phyloP scores from a whole-genome alignment of 1,140 invertebrate species.

The Ostrea edulis region DNA sequence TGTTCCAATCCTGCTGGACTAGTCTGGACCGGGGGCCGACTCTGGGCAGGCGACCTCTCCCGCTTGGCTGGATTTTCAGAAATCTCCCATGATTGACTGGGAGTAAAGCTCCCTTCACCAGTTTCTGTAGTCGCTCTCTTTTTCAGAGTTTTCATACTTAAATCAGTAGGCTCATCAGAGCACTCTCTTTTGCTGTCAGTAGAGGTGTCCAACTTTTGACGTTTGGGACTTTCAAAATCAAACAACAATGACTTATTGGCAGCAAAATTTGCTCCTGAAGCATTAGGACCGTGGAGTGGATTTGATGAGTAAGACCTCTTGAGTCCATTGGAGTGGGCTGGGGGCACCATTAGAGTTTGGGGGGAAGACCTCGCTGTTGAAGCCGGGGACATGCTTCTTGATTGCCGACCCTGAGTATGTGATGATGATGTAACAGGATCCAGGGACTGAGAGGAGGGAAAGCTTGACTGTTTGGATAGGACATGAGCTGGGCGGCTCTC shows the following conservation, averaged over 20 bases:
- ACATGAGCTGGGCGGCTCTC: not conserved
- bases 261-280: conserved; percentile 21
- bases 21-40: not conserved
- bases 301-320: conserved; percentile 41
- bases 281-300: conserved; percentile 49
- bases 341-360: conserved; percentile 35
- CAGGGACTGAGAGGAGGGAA: not conserved
- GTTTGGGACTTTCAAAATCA: conserved; percentile 57
- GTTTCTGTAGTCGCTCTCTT: conserved; percentile 32
- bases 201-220: conserved; percentile 43
- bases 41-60: not conserved
- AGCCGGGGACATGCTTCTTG: not conserved
- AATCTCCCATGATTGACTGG: not conserved
- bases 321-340: conserved; percentile 44
- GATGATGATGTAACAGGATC: not conserved
- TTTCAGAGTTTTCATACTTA: conserved; percentile 63
- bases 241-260: conserved; percentile 54
- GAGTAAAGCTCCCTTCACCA: conserved; percentile 36
- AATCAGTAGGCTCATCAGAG: conserved; percentile 58
- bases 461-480: conserved; percentile 4
- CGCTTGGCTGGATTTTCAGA: not conserved
- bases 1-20: conserved; percentile 4
- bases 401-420: conserved; percentile 2
- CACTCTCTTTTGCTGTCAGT: conserved; percentile 27
- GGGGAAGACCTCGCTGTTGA: not conserved